phyloP scores from a whole-genome alignment of 2,113 vertebrate species.

The Polypterus senegalus region DNA sequence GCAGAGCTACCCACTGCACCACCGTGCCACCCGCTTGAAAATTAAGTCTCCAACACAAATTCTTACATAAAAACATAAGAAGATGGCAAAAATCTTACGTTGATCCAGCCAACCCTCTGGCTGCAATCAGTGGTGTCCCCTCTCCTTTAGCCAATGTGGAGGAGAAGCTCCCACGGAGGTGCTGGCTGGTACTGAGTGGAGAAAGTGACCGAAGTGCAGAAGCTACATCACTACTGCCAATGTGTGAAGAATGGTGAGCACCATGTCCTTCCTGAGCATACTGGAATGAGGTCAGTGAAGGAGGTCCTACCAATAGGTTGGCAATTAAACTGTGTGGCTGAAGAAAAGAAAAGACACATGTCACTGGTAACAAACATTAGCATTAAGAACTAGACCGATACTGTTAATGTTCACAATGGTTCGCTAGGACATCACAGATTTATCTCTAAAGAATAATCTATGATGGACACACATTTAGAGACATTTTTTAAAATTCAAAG shows the following conservation, averaged over 20 bases:
- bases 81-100: constrained; percentile 49
- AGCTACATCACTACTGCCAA: constrained; percentile 51
- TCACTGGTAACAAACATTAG: too few species aligned
- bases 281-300: constrained; percentile 58
- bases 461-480: too few species aligned
- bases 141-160: constrained; percentile 33
- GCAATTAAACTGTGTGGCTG: constrained; percentile 89
- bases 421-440: too few species aligned
- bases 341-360: constrained; percentile 14
- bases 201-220: constrained; percentile 82
- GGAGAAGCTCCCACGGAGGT: constrained; percentile 48
- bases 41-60: neutral
- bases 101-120: constrained; percentile 65
- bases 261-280: constrained; percentile 60
- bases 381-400: too few species aligned
- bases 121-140: constrained; percentile 35
- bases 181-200: constrained; percentile 62
- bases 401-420: too few species aligned
- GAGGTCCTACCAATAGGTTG: constrained; percentile 71
- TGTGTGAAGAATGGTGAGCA: constrained; percentile 52
- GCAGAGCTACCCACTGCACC: too few species aligned
- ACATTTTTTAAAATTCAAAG: too few species aligned
- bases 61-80: neutral
- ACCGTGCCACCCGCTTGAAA: too few species aligned
- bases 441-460: too few species aligned